Percentiles rank a stretch among this genome's conserved stretches.
phyloP scores from a whole-genome alignment of 1,140 invertebrate species.

The Centruroides sculpturatus region DNA sequence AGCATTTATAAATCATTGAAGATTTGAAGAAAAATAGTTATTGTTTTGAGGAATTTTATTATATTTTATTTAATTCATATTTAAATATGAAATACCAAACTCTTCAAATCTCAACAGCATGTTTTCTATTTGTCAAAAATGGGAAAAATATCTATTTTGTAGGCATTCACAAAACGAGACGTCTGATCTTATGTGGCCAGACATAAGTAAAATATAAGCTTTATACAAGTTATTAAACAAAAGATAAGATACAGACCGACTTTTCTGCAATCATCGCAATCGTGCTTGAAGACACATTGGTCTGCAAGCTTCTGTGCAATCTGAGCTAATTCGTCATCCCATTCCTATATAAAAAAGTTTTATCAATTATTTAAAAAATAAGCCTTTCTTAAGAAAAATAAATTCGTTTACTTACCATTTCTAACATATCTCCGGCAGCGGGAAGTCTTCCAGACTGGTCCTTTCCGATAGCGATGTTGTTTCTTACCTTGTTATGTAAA shows the following conservation, averaged over 20 bases:
- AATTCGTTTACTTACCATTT: conserved; percentile 7
- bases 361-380: not conserved
- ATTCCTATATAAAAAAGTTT: conserved; percentile 1
- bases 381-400: not conserved
- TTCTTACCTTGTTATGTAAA: conserved; percentile 16
- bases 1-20: too few species aligned
- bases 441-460: conserved; percentile 7
- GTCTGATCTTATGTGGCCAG: too few species aligned
- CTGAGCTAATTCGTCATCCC: conserved; percentile 19
- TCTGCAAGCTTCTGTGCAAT: conserved; percentile 18
- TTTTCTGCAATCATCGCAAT: conserved; percentile 13
- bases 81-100: too few species aligned
- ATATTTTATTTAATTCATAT: too few species aligned
- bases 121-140: too few species aligned
- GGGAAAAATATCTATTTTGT: too few species aligned
- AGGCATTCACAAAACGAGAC: too few species aligned
- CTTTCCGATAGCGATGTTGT: conserved; percentile 12
- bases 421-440: conserved; percentile 14
- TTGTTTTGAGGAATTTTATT: too few species aligned
- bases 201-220: too few species aligned
- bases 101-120: too few species aligned
- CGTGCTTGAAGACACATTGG: conserved; percentile 17
- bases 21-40: too few species aligned
- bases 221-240: too few species aligned
- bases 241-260: conserved; percentile 12